phyloP scores from a whole-genome alignment of 2,888 invertebrate species.

The Drosophila meridionalis region DNA sequence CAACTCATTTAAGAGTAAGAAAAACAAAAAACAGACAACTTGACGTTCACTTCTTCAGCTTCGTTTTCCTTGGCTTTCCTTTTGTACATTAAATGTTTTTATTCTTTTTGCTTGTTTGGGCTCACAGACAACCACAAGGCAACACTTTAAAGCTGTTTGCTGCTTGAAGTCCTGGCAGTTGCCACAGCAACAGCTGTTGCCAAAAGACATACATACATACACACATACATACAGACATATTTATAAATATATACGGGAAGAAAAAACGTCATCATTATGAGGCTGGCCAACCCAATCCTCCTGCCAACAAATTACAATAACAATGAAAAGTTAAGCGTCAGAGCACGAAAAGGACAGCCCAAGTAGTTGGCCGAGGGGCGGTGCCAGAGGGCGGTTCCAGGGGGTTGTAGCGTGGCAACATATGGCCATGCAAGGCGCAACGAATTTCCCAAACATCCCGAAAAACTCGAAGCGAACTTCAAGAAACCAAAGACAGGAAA shows the following conservation, averaged over 20 bases:
- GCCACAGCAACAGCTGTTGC: constrained; percentile 72
- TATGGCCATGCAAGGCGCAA: constrained; percentile 52
- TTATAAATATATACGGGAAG: constrained; percentile 10
- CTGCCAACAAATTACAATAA: constrained; percentile 70
- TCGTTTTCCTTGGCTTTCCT: constrained; percentile 6
- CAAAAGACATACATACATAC: constrained; percentile 17
- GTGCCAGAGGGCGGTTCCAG: neutral
- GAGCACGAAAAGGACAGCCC: constrained; percentile 67
- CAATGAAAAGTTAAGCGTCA: constrained; percentile 77
- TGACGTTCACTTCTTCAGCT: constrained; percentile 6
- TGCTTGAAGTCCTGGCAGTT: constrained; percentile 54
- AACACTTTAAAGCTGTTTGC: constrained; percentile 63
- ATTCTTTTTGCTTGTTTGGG: neutral
- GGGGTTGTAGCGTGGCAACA: constrained; percentile 56
- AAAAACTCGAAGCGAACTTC: constrained; percentile 37
- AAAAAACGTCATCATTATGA: constrained; percentile 65
- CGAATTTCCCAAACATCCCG: constrained; percentile 29
- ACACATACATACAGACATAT: neutral
- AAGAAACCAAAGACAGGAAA: constrained; percentile 30
- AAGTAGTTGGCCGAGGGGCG: constrained; percentile 46
- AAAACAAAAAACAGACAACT: neutral
- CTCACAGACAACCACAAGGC: constrained; percentile 55
- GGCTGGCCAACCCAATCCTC: constrained; percentile 38
- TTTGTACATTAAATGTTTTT: neutral
- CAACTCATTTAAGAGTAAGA: constrained; percentile 13